Conservation (phyloP, 23 tunicate genomes). For the Oikopleura vanhoeffeni region DNA sequence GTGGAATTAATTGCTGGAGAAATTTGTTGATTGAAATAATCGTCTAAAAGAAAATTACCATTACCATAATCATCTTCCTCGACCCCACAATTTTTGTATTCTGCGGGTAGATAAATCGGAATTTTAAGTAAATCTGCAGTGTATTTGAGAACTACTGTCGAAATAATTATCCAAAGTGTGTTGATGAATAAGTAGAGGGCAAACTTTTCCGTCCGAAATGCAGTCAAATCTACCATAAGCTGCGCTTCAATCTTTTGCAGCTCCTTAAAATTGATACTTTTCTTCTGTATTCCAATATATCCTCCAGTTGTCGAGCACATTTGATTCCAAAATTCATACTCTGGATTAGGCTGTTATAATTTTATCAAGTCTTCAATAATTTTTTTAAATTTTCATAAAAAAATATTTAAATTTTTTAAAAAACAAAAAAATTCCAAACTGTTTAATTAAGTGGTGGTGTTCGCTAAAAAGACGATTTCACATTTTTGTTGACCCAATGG, state of each 20-base stretch:
- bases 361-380: too few relatives aligned
- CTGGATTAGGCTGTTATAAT: too few relatives aligned
- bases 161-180: background rate
- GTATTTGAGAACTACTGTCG: background rate
- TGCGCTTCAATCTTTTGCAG: background rate
- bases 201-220: slow-evolving; percentile 1
- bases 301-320: background rate
- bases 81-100: background rate
- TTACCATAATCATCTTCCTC: background rate
- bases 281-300: background rate
- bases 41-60: too few relatives aligned
- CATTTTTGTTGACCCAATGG: too few relatives aligned
- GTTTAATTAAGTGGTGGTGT: too few relatives aligned
- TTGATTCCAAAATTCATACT: background rate
- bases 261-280: background rate
- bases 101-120: background rate
- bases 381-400: too few relatives aligned
- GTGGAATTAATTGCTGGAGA: too few relatives aligned
- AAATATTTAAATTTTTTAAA: too few relatives aligned
- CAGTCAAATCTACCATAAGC: background rate
- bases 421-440: too few relatives aligned
- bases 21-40: too few relatives aligned
- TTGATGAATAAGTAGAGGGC: background rate
- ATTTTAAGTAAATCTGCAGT: background rate
- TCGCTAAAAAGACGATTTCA: too few relatives aligned